Conservation (phyloP, 2,797 vertebrate genomes). For the Falco berigora region DNA sequence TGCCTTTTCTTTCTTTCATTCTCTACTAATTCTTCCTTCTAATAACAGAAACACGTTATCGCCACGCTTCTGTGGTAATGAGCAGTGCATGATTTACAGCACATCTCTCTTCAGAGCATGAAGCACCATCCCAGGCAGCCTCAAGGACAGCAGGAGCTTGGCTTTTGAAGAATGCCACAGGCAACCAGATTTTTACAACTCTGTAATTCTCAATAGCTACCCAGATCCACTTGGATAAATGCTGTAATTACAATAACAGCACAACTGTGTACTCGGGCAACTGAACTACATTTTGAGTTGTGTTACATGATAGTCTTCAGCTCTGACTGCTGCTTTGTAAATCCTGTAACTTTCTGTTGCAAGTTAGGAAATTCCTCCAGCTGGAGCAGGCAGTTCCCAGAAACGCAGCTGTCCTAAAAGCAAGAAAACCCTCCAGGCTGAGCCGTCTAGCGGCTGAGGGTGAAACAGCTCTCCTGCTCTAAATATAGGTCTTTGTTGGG, state of each 20-base stretch:
- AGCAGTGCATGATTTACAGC: background rate
- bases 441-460: background rate
- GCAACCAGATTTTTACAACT: background rate
- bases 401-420: background rate
- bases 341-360: background rate
- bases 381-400: accelerated
- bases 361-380: background rate
- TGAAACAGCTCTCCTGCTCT: background rate
- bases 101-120: background rate
- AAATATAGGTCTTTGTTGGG: background rate
- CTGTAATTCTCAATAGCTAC: background rate
- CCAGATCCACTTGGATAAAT: background rate
- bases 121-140: background rate
- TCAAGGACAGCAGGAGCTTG: background rate
- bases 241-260: background rate
- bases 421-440: background rate
- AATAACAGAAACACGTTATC: background rate
- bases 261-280: background rate
- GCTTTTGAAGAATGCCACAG: background rate
- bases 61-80: accelerated
- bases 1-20: background rate
- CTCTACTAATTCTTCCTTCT: background rate
- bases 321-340: background rate
- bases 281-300: background rate
- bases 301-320: accelerated